Percentiles rank a stretch among this genome's conserved stretches.
phyloP scores from a whole-genome alignment of 1,140 invertebrate genomes.

The Drosophila leontia region DNA sequence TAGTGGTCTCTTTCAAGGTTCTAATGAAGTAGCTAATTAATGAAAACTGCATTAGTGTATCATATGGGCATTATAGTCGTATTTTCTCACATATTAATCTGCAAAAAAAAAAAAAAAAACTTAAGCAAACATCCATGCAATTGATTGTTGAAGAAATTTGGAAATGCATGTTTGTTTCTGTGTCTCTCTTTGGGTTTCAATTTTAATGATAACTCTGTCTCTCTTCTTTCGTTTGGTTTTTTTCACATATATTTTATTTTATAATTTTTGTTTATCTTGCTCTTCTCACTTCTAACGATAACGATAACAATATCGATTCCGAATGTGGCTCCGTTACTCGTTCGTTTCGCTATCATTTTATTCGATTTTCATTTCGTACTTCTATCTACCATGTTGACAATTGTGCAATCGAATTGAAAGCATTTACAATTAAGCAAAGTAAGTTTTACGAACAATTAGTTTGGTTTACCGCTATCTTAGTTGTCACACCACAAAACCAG shows the following conservation, averaged over 20 bases:
- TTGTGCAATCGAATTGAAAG: constrained; percentile 59
- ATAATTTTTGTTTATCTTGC: constrained; percentile 54
- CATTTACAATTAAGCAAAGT: constrained; percentile 83
- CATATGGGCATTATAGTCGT: too few species aligned
- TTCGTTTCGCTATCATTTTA: constrained; percentile 59
- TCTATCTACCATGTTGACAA: constrained; percentile 40
- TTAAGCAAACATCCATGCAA: constrained; percentile 21
- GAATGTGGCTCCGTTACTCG: constrained; percentile 17
- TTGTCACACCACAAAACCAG: constrained; percentile 45
- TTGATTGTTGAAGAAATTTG: constrained; percentile 3
- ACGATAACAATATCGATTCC: constrained; percentile 19
- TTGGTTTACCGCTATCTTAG: constrained; percentile 58
- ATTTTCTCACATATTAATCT: background rate
- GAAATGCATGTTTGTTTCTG: constrained; percentile 34
- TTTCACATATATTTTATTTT: background rate
- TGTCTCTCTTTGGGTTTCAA: constrained; percentile 36
- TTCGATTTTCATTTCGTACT: constrained; percentile 52
- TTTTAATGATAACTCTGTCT: constrained; percentile 39
- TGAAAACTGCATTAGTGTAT: too few species aligned
- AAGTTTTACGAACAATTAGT: constrained; percentile 66
- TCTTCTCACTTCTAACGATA: constrained; percentile 37
- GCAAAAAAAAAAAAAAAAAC: constrained; percentile 3
- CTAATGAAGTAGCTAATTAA: too few species aligned
- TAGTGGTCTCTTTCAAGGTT: too few species aligned
- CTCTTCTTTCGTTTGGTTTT: constrained; percentile 9